A percentile compares a stretch with the other conserved stretches of the same genome.
Evolutionary conservation across 2,888 invertebrate genomes (phyloP).

Genomic region (Netelia melanura): DNA sequence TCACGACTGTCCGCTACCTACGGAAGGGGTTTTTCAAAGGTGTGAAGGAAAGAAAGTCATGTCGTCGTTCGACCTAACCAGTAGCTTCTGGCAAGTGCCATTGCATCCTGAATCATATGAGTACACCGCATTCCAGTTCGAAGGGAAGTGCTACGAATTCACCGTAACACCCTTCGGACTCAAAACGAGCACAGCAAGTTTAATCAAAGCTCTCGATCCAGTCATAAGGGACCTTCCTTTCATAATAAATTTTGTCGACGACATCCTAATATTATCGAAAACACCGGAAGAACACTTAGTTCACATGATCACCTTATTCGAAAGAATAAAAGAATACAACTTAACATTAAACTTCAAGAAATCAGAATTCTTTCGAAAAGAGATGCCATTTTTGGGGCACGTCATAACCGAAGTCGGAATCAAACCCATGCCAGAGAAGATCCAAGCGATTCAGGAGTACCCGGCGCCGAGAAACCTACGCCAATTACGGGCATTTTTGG

Average conservation of each 20-base stretch:
- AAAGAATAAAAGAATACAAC: constrained; percentile 41
- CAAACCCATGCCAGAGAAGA: constrained; percentile 11
- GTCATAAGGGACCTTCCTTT: neutral
- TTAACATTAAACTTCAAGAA: constrained; percentile 73
- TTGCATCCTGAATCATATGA: neutral
- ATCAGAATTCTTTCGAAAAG: constrained; percentile 70
- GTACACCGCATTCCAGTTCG: neutral
- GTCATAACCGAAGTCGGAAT: constrained; percentile 68
- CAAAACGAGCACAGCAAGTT: neutral
- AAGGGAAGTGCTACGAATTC: neutral
- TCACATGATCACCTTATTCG: constrained; percentile 40
- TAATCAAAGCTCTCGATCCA: neutral
- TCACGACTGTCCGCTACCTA: too few species aligned
- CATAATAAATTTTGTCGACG: constrained; percentile 29
- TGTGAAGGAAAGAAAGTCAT: neutral
- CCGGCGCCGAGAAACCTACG: neutral
- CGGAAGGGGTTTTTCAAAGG: too few species aligned
- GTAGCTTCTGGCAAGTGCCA: constrained; percentile 12
- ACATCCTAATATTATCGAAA: constrained; percentile 11
- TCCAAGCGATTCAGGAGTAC: constrained; percentile 56
- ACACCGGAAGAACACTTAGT: neutral
- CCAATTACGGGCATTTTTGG: neutral
- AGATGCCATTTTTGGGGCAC: constrained; percentile 76
- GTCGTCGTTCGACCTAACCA: neutral
- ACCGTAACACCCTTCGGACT: constrained; percentile 2